A percentile compares a stretch with the other conserved stretches of the same genome.
Evolutionary conservation across 1,140 invertebrate species (phyloP).

Genomic region (Grapholita molesta): DNA sequence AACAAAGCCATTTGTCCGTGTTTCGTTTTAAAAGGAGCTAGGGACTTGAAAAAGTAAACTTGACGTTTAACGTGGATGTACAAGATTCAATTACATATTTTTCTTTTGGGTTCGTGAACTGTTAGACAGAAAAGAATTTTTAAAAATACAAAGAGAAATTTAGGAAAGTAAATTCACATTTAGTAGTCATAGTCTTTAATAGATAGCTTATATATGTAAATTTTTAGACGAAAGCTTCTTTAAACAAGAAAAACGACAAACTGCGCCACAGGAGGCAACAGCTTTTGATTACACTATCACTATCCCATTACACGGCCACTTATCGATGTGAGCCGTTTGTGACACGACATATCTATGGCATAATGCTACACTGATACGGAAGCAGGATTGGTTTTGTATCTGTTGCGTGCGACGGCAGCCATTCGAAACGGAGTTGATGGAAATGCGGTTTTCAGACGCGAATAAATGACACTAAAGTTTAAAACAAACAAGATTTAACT

Average conservation of each 20-base stretch:
- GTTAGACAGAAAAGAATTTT: neutral
- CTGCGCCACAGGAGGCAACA: neutral
- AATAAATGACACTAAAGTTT: neutral
- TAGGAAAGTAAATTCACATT: neutral
- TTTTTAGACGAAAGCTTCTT: neutral
- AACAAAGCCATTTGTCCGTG: conserved; percentile 56
- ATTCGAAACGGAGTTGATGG: neutral
- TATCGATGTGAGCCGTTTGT: neutral
- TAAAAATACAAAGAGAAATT: neutral
- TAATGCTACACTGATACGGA: neutral
- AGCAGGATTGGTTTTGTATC: neutral
- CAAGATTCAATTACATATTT: conserved; percentile 16
- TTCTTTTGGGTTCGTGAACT: neutral
- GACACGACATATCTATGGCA: neutral
- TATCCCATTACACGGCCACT: neutral
- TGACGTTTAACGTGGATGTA: conserved; percentile 7
- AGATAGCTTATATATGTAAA: neutral
- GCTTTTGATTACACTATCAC: neutral
- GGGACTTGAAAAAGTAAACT: conserved; percentile 22
- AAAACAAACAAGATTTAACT: neutral
- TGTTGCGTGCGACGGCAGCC: neutral
- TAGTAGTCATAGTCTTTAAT: neutral
- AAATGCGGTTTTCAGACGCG: neutral
- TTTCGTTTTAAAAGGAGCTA: conserved; percentile 60
- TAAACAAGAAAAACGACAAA: neutral